Evolutionary conservation across 2,888 invertebrate species (phyloP).

Genomic region (Xanthorhoe spadicearia): DNA sequence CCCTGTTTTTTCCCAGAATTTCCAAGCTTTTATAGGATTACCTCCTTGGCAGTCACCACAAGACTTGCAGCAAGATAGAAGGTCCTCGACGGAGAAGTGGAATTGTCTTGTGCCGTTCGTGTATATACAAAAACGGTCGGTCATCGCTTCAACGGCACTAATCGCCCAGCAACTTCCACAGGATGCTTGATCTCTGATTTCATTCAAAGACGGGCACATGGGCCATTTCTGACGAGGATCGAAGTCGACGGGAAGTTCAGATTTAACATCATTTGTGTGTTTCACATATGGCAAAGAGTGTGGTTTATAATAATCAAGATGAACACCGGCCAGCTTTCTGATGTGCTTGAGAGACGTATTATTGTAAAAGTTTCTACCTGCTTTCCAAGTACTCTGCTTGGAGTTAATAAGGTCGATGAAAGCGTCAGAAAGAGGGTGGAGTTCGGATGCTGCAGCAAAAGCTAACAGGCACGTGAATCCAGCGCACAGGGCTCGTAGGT

Average conservation of each 20-base stretch:
- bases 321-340: conserved; percentile 88
- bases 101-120: conserved; percentile 88
- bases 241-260: conserved; percentile 89
- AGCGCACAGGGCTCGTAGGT: not conserved
- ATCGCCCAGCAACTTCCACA: conserved; percentile 98
- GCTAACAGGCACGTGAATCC: not conserved
- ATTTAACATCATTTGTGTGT: conserved; percentile 64
- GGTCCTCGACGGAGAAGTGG: conserved; percentile 93
- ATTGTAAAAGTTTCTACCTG: conserved; percentile 89
- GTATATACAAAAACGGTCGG: conserved; percentile 93
- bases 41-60: conserved; percentile 27
- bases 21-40: conserved; percentile 7
- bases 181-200: conserved; percentile 93
- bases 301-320: conserved; percentile 70
- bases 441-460: conserved; percentile 6
- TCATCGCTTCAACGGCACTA: conserved; percentile 85
- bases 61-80: conserved; percentile 87
- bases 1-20: conserved; percentile 16
- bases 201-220: conserved; percentile 91
- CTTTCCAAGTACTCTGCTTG: conserved; percentile 89
- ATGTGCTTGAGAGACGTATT: conserved; percentile 75
- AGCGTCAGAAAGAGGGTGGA: conserved; percentile 86
- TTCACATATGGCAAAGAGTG: conserved; percentile 38
- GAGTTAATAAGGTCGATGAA: conserved; percentile 88
- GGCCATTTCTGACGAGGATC: conserved; percentile 93